Base-by-base conservation (phyloP, 1,140 invertebrate genomes). In the Bombus soroeensis region DNA sequence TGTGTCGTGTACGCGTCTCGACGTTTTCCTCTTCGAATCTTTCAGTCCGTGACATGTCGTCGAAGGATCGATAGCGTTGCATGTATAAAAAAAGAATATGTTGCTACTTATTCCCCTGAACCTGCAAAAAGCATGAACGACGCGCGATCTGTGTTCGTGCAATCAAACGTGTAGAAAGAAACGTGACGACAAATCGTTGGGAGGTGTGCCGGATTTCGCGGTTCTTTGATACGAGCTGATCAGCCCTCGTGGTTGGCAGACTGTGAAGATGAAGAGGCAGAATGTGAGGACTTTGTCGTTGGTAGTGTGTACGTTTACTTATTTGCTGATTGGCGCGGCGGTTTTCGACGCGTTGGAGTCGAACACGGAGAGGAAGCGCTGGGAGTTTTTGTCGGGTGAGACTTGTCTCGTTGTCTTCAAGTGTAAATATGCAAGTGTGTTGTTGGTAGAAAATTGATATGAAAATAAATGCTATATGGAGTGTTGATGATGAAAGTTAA, bases 261-360 rank as follows among this genome's bases (percentile, higher is more conserved):
- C 34, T n/a, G 32, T 18, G 74, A 94, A 92, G 74, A 98, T 98
- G 98, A 98, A 98, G 96, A 97, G 98, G 96, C 99, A 99, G 97
- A 99, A 99, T 97, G 98, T 99, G 91, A 98, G 99, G 94, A 99
- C 99, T 93, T 96, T 99, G 94, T 99, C 99, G 75, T 97, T 99
- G 93, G 99, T 99, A 93, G 99, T 99, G 93, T 99, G 98, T 95
- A 99, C 99, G 88, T 99, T 99, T 96, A 99, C 99, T 70, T 99
- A 99, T 96, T 96, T 99, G 78, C 96, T 99, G 39, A 97, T 99
- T 59, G 99, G 99, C 83, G 99, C 99, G n/a, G 99, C 99, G 39
- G 98, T 99, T 81, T 99, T 99, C 96, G 99, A 99, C 95, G 98
- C 98, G 43, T 96, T 99, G 66, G 99, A 99, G 95, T 99, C 98